These are phyloP conservation scores for Cathartes aura DNA, from an alignment of 2,113 vertebrate species.

Conservation along the genomic window DNA sequence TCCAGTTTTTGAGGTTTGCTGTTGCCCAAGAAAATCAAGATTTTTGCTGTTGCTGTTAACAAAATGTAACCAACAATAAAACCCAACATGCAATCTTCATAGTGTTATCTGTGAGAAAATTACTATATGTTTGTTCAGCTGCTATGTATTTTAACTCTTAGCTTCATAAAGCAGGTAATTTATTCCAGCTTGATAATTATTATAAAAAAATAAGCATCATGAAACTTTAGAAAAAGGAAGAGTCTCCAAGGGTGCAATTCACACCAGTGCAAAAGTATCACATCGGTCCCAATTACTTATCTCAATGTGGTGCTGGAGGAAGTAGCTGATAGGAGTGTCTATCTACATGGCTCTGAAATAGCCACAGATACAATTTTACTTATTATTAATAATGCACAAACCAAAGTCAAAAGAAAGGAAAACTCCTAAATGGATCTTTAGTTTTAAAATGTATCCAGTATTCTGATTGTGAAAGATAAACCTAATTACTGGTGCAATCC, in stretches of 20 bases:
- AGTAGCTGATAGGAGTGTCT: neutral
- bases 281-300: neutral
- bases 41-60: neutral
- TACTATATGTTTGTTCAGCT: neutral
- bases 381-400: neutral
- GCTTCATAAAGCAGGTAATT: neutral
- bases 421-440: neutral
- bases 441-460: neutral
- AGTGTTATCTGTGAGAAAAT: neutral
- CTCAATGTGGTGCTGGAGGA: neutral
- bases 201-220: neutral
- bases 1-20: constrained; percentile 13
- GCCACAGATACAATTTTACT: too few species aligned
- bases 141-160: neutral
- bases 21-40: neutral
- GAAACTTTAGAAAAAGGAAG: neutral
- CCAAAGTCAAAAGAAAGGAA: neutral
- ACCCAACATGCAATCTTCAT: neutral
- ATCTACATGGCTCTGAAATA: neutral
- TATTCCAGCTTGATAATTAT: neutral
- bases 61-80: constrained; percentile 12
- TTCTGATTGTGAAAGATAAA: neutral
- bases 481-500: neutral
- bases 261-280: neutral
- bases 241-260: neutral